Evolutionary conservation across 2,888 invertebrate species (phyloP).

Genomic region (Caenorhabditis sp.): DNA sequence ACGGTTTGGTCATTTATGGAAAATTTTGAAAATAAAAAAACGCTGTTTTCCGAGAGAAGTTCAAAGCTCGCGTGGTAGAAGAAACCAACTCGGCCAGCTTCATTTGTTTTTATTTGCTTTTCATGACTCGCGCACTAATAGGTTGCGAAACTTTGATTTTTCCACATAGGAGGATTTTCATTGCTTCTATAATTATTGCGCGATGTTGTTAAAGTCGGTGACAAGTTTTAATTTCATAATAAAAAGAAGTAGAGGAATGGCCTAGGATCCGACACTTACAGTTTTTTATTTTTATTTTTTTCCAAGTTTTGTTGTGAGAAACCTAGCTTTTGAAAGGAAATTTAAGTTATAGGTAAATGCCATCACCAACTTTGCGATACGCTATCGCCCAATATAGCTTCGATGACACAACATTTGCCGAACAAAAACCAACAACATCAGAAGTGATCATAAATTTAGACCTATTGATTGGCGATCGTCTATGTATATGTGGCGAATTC

Average conservation of each 20-base stretch:
- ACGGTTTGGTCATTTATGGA: background rate
- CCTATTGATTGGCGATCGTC: constrained; percentile 33
- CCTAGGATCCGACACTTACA: background rate
- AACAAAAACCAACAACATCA: background rate
- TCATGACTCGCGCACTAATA: no score
- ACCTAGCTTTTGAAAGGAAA: no score
- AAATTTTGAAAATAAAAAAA: background rate
- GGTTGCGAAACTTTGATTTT: no score
- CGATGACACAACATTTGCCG: constrained; percentile 5
- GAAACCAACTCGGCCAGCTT: no score
- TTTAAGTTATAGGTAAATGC: background rate
- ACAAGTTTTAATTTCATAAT: no score
- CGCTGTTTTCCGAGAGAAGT: background rate
- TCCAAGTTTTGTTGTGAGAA: no score
- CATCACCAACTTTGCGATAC: constrained; percentile 28
- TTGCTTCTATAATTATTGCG: no score
- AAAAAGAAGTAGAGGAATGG: background rate
- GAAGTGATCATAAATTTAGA: constrained; percentile 11
- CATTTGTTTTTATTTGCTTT: no score
- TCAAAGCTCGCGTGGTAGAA: background rate
- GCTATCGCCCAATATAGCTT: constrained; percentile 38
- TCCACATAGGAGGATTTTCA: no score
- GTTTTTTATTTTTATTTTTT: background rate
- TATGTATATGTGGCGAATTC: constrained; percentile 25
- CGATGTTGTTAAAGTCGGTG: no score